Evolutionary conservation across 2,888 invertebrate genomes (phyloP), one percentile per base, ranked within the genome.

Genomic region (Meiosimyza decipiens): DNA sequence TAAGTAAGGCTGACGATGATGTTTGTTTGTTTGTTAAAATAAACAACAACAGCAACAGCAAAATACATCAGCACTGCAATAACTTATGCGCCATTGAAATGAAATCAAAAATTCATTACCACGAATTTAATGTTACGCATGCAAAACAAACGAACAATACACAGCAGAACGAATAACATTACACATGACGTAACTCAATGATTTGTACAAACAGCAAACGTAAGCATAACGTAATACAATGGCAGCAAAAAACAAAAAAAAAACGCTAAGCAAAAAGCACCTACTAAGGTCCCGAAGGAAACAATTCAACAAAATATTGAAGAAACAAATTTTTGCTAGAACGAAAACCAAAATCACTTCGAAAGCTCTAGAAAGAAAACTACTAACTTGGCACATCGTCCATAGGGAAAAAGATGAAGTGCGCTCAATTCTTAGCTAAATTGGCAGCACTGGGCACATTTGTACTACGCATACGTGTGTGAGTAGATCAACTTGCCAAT

Each of bases 101-200:
- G 47, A 62, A 69, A 60, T 69, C 69, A 69, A 69, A 69, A 69
- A 69, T 69, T 69, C 69, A 69, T 69, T 69, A 69, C 40, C 40
- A 40, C 69, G 62, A 60, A 40, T 16, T 33, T 64, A 49, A 28
- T 28, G 18, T 12, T n/a, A 49, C 22, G 59, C 51, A 62, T 33
- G 69, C 69, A 62, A 63, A 47, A 13, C n/a, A 40, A 18, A 33
- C 51, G 52, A 62, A 40, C 40, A 40, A 6, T 9, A 40, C 2
- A 40, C 40, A 40, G 9, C 40, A 40, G 1, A 40, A 40, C 9
- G 9, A 9, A 40, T 40, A 40, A 40, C 40, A 4, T 40, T 40
- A 40, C 40, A 7, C 7, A 40, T 40, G 4, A 40, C 9, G 40
- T 9, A 5, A 60, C 40, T 51, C 60, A 69, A 69, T 57, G 66